Conservation (phyloP, 2,797 vertebrate species). For the Erethizon dorsatum region DNA sequence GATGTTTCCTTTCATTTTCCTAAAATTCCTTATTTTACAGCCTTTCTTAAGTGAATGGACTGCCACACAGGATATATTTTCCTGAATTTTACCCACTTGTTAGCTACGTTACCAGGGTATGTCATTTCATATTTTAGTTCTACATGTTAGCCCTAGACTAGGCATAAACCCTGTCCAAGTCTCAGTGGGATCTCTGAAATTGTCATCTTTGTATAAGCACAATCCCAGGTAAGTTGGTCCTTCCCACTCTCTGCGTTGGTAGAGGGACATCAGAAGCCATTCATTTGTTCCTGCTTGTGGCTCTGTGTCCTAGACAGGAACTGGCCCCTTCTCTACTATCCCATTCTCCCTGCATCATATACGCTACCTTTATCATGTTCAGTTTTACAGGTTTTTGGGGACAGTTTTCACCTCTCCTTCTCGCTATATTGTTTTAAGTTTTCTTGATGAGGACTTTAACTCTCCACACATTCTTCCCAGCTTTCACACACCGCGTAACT, state of each 20-base stretch:
- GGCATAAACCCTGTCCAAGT: neutral
- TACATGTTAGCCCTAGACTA: neutral
- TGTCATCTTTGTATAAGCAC: neutral
- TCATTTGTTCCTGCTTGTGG: neutral
- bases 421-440: neutral
- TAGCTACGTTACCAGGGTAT: neutral
- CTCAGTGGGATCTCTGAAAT: neutral
- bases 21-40: neutral
- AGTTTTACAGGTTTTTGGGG: neutral
- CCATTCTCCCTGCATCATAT: neutral
- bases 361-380: neutral
- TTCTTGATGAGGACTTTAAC: slow-evolving; percentile 36
- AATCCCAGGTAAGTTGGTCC: neutral
- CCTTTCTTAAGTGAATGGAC: neutral
- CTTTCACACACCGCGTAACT: neutral
- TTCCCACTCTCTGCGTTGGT: neutral
- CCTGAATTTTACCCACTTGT: neutral
- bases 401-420: neutral
- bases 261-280: neutral
- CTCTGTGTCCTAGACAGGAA: neutral
- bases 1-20: neutral
- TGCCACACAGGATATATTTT: neutral
- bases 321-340: neutral
- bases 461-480: neutral
- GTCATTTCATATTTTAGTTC: slow-evolving; percentile 7